Evolutionary conservation across 2,888 invertebrate genomes (phyloP).

Genomic region (Zygaena filipendulae): DNA sequence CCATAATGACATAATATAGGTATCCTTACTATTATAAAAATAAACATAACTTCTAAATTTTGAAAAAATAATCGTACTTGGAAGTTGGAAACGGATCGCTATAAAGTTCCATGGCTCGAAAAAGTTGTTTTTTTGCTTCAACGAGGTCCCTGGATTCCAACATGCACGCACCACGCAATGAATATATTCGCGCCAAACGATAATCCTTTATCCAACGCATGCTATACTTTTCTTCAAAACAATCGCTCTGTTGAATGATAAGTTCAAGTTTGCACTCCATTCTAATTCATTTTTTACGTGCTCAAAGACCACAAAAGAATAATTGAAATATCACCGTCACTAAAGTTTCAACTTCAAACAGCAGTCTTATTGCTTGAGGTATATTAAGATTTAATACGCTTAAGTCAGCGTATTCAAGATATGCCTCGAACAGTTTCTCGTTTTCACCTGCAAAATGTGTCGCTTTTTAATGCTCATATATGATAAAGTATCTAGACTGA

Average conservation of each 20-base stretch:
- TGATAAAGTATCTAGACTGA: neutral
- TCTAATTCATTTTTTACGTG: too few species aligned
- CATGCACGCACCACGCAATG: conserved; percentile 35
- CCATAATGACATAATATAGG: too few species aligned
- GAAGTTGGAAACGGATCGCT: conserved; percentile 32
- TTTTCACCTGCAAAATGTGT: conserved; percentile 40
- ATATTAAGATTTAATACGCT: conserved; percentile 65
- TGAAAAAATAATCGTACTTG: conserved; percentile 19
- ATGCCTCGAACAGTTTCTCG: conserved; percentile 61
- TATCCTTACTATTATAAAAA: too few species aligned
- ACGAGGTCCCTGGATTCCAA: conserved; percentile 32
- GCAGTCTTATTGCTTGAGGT: conserved; percentile 64
- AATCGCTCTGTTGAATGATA: too few species aligned
- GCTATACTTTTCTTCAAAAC: conserved; percentile 2
- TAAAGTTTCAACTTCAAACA: conserved; percentile 56
- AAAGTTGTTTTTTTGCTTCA: conserved; percentile 32
- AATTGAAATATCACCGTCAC: conserved; percentile 30
- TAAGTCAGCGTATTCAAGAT: conserved; percentile 68
- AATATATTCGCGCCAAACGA: conserved; percentile 30
- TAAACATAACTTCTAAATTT: neutral
- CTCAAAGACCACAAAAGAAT: too few species aligned
- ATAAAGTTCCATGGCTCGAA: conserved; percentile 35
- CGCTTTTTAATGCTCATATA: too few species aligned
- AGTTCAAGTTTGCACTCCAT: too few species aligned
- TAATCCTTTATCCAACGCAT: conserved; percentile 35